phyloP scores from a whole-genome alignment of 2,797 vertebrate species.

The Premnoplex brunnescens region DNA sequence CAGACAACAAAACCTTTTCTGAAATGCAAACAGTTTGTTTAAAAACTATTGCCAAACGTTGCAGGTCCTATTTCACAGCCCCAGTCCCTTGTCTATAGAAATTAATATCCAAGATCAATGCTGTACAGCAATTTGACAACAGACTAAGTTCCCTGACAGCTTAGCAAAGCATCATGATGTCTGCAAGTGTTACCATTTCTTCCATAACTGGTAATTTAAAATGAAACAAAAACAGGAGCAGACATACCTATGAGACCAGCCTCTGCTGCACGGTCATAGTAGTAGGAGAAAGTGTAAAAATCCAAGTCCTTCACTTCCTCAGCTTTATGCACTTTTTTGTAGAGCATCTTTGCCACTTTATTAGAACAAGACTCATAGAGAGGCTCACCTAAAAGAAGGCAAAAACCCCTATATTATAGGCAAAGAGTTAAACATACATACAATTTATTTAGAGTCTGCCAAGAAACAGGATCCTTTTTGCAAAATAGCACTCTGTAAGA shows the following conservation, averaged over 20 bases:
- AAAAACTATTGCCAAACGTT: not conserved
- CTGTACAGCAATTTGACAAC: not conserved
- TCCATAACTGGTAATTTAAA: not conserved
- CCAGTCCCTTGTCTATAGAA: not conserved
- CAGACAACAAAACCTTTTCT: not conserved
- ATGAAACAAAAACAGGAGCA: not conserved
- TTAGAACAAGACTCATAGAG: slow-evolving; percentile 82
- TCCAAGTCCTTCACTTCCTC: slow-evolving; percentile 79
- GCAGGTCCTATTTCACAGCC: not conserved
- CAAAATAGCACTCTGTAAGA: not conserved
- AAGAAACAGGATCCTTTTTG: not conserved
- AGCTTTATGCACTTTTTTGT: slow-evolving; percentile 78
- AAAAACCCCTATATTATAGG: not conserved
- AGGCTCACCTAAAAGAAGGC: slow-evolving; percentile 71
- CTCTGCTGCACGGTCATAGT: slow-evolving; percentile 88
- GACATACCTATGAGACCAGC: slow-evolving; percentile 84
- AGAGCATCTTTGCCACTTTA: slow-evolving; percentile 86
- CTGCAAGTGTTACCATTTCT: not conserved
- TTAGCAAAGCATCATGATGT: not conserved
- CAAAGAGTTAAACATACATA: not conserved
- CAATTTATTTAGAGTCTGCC: not conserved
- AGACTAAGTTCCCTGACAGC: not conserved
- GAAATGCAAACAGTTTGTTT: not conserved
- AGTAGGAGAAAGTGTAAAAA: slow-evolving; percentile 93
- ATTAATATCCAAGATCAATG: not conserved